Evolutionary conservation across 2,797 vertebrate genomes (phyloP).

Genomic region (Anguilla pacifica): DNA sequence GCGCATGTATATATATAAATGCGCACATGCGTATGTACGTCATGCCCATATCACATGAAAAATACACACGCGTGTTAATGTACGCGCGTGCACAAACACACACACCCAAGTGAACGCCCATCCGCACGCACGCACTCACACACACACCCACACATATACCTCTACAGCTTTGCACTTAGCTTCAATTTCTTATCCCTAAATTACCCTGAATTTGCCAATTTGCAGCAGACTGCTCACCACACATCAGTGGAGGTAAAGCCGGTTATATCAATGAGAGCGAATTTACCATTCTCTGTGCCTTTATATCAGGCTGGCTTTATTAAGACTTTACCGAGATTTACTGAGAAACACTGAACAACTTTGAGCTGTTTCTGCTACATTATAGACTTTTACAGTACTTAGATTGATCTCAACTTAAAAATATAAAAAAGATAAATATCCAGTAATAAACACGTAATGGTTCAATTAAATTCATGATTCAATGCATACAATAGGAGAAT

Average conservation of each 20-base stretch:
- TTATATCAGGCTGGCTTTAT: not conserved
- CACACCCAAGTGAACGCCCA: no score
- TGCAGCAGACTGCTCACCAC: not conserved
- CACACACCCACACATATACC: not conserved
- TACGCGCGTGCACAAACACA: no score
- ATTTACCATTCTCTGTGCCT: not conserved
- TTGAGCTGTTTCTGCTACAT: not conserved
- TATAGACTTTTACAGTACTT: slow-evolving; percentile 7
- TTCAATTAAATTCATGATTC: slow-evolving; percentile 2
- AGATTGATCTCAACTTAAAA: not conserved
- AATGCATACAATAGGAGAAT: not conserved
- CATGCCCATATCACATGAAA: not conserved
- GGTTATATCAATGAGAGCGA: not conserved
- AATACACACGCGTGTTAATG: no score
- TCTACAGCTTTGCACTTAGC: not conserved
- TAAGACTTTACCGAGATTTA: slow-evolving; percentile 1
- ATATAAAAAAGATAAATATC: slow-evolving; percentile 5
- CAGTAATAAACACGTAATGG: not conserved
- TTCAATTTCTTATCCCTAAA: not conserved
- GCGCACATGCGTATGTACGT: not conserved
- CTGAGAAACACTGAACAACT: not conserved
- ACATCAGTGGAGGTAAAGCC: not conserved
- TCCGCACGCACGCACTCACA: no score
- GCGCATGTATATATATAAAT: not conserved
- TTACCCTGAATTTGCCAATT: not conserved